Percentiles rank a stretch among this genome's conserved stretches.
Conservation (phyloP, 2,888 invertebrate species). For the Perizoma flavofasciatum region DNA sequence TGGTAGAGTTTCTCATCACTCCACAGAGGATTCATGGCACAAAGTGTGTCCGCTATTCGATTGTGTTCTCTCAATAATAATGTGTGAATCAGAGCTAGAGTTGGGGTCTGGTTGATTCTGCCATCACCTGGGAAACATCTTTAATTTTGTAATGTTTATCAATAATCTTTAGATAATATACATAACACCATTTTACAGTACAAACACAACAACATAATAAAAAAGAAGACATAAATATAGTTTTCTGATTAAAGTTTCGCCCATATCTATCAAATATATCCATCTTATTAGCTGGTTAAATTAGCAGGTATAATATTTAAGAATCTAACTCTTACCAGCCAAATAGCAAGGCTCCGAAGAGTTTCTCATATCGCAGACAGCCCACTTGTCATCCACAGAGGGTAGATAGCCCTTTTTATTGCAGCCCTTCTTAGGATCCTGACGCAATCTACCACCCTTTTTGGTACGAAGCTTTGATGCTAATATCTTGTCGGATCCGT, state of each 20-base stretch:
- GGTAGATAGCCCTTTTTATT: conserved; percentile 66
- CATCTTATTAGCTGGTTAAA: too few species aligned
- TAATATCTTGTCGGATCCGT: conserved; percentile 71
- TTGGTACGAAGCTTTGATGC: conserved; percentile 67
- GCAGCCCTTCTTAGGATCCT: conserved; percentile 56
- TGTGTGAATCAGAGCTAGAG: conserved; percentile 79
- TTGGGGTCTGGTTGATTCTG: conserved; percentile 82
- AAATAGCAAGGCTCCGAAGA: conserved; percentile 73
- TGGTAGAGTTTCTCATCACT: conserved; percentile 83
- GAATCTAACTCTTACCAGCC: conserved; percentile 58
- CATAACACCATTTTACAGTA: too few species aligned
- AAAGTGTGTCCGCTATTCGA: conserved; percentile 76
- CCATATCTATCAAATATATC: too few species aligned
- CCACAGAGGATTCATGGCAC: conserved; percentile 82
- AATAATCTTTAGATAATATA: too few species aligned
- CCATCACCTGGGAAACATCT: conserved; percentile 65
- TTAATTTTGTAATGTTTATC: neutral
- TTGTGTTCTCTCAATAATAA: conserved; percentile 83
- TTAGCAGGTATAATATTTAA: too few species aligned
- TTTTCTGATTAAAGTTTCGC: too few species aligned
- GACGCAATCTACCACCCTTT: conserved; percentile 69
- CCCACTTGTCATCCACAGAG: conserved; percentile 66
- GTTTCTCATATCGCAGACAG: conserved; percentile 69
- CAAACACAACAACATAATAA: too few species aligned
- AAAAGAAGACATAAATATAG: too few species aligned